Base-by-base conservation (phyloP, 2,113 vertebrate species). In the Crotophaga sulcirostris region DNA sequence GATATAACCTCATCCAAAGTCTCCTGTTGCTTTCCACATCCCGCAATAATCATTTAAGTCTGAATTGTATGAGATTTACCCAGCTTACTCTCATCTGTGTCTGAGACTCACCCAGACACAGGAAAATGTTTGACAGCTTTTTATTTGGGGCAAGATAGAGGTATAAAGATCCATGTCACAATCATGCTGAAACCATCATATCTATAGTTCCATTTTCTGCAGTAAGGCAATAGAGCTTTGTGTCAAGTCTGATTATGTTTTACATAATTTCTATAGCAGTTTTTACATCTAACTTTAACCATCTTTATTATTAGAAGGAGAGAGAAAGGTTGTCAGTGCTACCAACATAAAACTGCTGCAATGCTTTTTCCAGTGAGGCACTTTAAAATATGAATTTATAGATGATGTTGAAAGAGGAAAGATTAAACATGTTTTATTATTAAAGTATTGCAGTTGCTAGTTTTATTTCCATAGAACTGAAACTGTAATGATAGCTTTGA, bases 11-110 rank as follows among this genome's bases (percentile, higher is more conserved):
- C 87, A 95, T 79, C 84, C 84, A 94, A 94, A 97, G 84, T 75
- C 84, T 94, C 95, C 94, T 93, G 91, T 89, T 95, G 89, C 87
- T 96, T 95, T 90, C 93, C 88, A 62, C 91, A 86, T 83, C 94
- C 89, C 84, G 83, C 67, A 89, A 56, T 77, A 96, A 95, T 91
- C 23, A 69, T 95, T 92, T 78, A 95, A 93, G 74, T 82, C 84
- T 94, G 87, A 97, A 84, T 16, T 81, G 59, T 47, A 75, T 0
- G 31, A 92, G n/a, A 81, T 68, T 73, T 77, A 74, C 55, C 34
- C 73, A 84, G 42, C 68, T 90, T 88, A 33, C 45, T 93, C 83
- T 94, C 84, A 91, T 96, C 86, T 92, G 59, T 73, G 74, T 72
- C 67, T 77, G 74, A 88, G 69, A 60, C 34, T 90, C 21, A 52